Percentiles rank a stretch among this genome's conserved stretches.
Evolutionary conservation across 2,797 vertebrate species (phyloP).

Genomic region (Eulemur albifrons): DNA sequence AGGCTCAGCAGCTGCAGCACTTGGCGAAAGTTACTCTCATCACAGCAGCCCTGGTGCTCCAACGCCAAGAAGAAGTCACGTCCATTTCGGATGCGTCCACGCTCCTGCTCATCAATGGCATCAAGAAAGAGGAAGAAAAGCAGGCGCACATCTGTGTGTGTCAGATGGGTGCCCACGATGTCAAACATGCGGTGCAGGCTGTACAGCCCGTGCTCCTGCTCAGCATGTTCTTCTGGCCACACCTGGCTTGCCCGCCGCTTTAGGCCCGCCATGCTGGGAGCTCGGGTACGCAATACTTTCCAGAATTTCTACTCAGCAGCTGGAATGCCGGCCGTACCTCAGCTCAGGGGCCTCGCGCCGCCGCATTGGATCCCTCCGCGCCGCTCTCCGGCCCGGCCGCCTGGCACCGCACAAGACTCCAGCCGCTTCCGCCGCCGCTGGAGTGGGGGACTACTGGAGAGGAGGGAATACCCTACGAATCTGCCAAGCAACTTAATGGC

Average conservation of each 20-base stretch:
- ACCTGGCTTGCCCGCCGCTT: conserved; percentile 83
- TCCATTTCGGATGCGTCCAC: conserved; percentile 94
- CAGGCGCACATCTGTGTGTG: conserved; percentile 94
- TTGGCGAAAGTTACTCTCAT: conserved; percentile 96
- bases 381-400: rapidly evolving
- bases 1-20: conserved; percentile 95
- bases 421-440: too few relatives aligned
- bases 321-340: background rate
- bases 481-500: too few relatives aligned
- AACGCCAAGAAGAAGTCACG: conserved; percentile 94
- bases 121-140: conserved; percentile 98
- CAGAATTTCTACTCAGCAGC: conserved; percentile 46
- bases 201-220: conserved; percentile 94
- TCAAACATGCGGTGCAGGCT: conserved; percentile 97
- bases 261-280: conserved; percentile 76
- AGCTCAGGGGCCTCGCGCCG: too few relatives aligned
- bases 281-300: conserved; percentile 52
- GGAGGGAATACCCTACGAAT: too few relatives aligned
- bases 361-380: too few relatives aligned
- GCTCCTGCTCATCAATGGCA: conserved; percentile 95
- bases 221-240: conserved; percentile 93
- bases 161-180: conserved; percentile 96
- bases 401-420: rapidly evolving
- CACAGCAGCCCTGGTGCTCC: conserved; percentile 96
- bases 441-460: too few relatives aligned